Evolutionary conservation across 2,888 invertebrate species (phyloP).

Genomic region (Leptinotarsa tumamoca): DNA sequence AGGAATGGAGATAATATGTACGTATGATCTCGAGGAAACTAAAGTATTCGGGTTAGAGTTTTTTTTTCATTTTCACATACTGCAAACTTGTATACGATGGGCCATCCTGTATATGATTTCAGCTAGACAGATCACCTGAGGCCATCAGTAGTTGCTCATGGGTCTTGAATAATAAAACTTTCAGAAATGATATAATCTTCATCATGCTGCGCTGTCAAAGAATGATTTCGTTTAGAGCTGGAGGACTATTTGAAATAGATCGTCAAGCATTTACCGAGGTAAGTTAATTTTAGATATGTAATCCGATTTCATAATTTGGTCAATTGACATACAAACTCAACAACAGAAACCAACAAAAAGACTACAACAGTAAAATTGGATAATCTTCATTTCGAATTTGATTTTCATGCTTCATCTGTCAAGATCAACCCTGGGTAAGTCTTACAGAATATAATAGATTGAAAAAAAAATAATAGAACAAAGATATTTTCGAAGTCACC

Average conservation of each 20-base stretch:
- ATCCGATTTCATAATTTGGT: neutral
- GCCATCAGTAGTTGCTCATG: conserved; percentile 7
- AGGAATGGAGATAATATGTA: too few species aligned
- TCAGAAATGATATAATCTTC: neutral
- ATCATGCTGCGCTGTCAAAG: neutral
- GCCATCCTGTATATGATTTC: neutral
- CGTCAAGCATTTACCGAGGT: neutral
- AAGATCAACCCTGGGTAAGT: too few species aligned
- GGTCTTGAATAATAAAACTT: neutral
- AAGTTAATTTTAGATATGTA: neutral
- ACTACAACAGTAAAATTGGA: too few species aligned
- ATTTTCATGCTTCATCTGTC: too few species aligned
- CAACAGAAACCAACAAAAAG: too few species aligned
- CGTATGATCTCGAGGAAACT: too few species aligned
- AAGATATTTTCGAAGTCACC: too few species aligned
- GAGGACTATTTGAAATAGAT: conserved; percentile 19
- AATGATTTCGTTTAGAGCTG: conserved; percentile 18
- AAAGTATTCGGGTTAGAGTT: too few species aligned
- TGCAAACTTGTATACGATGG: too few species aligned
- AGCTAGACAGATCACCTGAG: neutral
- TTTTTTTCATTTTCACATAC: neutral
- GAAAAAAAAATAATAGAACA: too few species aligned
- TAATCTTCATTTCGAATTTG: too few species aligned
- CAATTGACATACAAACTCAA: neutral
- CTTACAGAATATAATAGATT: too few species aligned